Evolutionary conservation across 2,797 vertebrate species (phyloP).

Genomic region (Gymnothorax javanicus): DNA sequence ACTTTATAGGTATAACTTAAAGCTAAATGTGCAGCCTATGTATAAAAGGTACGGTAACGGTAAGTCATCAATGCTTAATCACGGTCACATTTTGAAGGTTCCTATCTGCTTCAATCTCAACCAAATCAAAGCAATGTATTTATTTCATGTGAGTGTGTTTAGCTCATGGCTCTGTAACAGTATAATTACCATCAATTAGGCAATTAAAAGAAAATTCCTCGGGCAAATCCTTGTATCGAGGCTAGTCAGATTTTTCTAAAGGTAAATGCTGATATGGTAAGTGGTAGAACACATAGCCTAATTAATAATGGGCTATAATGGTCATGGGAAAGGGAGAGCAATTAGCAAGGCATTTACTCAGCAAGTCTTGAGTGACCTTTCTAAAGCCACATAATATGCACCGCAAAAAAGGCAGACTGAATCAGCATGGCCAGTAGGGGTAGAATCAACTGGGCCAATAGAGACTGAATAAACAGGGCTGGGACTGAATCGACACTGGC

Average conservation of each 20-base stretch:
- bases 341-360: conserved; percentile 33
- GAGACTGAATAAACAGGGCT: neutral
- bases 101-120: neutral
- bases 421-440: neutral
- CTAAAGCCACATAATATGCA: conserved; percentile 39
- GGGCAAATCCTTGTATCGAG: conserved; percentile 15
- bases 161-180: conserved; percentile 3
- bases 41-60: neutral
- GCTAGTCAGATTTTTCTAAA: conserved; percentile 31
- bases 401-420: neutral
- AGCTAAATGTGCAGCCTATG: neutral
- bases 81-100: neutral
- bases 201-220: conserved; percentile 20
- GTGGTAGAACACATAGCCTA: conserved; percentile 25
- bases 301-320: conserved; percentile 23
- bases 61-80: neutral
- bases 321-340: conserved; percentile 37
- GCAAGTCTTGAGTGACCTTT: neutral
- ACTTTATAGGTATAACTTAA: neutral
- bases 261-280: conserved; percentile 48
- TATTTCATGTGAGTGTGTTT: conserved; percentile 24
- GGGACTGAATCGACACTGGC: neutral
- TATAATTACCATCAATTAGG: conserved; percentile 27
- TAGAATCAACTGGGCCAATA: neutral
- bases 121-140: neutral